Base-by-base conservation (phyloP, 2,113 vertebrate genomes). In the Bos indicus region DNA sequence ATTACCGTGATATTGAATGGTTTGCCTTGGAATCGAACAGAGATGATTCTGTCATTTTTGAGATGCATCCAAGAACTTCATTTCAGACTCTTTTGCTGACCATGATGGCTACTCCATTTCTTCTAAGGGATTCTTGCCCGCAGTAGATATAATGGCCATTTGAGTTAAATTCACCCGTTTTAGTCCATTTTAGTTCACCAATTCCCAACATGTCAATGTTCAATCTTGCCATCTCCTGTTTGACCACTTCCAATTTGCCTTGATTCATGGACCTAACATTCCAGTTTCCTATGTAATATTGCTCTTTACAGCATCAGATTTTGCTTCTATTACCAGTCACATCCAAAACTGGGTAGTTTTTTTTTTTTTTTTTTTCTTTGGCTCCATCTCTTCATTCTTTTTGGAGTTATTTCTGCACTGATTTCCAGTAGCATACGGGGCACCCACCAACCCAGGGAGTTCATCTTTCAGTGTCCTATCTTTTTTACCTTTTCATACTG, bases 361-460 rank as follows among this genome's bases (percentile, higher is more conserved):
- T 14, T 60, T n/a, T 9, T 2, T 67, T 2, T 16, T 62, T 1
- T 30, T 62, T 62, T 33, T 0, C 30, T 33, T 64, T 64, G 62
- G 16, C 62, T 67, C 62, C 1, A 0, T 67, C 62, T 67, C 16
- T n/a, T 67, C 62, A 9, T 67, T 67, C 62, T 67, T n/a, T 67
- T 33, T n/a, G 7, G 7, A 67, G 7, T 67, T 67, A 67, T 67
- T 67, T 67, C 62, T 64, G 30, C 62, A 64, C 62, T 64, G 16
- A 64, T 64, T 33, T 64, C 62, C 62, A 64, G 62, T 17, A 64
- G 7, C 62, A n/a, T 64, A n/a, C 2, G 3, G 15, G 7, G 33
- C 33, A 64, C 62, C 62, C 16, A 64, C 16, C 3, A 17, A 64
- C 33, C 62, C 7, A 8, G 33, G 33, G 16, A 64, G 30, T 64